Evolutionary conservation across 2,888 invertebrate genomes (phyloP).

Genomic region (Leucophenga montana): DNA sequence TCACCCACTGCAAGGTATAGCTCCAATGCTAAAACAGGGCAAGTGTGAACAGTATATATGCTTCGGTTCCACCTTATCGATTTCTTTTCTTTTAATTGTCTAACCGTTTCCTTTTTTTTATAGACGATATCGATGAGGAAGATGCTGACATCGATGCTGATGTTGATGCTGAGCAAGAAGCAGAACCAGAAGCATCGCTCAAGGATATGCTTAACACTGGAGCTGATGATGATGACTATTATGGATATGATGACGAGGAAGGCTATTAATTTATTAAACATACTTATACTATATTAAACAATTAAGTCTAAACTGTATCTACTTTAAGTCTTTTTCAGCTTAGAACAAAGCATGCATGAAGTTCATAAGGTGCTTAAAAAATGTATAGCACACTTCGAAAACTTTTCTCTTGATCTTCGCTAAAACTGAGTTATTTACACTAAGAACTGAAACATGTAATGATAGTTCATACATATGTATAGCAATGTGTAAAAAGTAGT

Average conservation of each 20-base stretch:
- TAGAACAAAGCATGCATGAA: constrained; percentile 21
- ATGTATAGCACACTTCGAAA: no score
- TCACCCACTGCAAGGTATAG: no score
- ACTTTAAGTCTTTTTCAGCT: constrained; percentile 25
- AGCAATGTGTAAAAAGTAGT: no score
- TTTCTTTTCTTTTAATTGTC: neutral
- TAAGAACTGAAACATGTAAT: no score
- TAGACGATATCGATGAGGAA: constrained; percentile 68
- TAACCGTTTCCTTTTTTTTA: constrained; percentile 5
- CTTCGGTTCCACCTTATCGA: no score
- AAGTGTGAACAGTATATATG: no score
- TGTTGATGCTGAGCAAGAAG: constrained; percentile 72
- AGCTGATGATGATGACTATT: constrained; percentile 79
- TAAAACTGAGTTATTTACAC: no score
- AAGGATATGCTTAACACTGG: constrained; percentile 78
- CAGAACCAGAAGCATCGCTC: constrained; percentile 74
- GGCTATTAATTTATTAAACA: constrained; percentile 69
- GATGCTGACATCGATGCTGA: constrained; percentile 68
- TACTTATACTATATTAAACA: neutral
- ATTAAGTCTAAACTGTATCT: constrained; percentile 34
- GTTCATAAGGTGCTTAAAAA: no score
- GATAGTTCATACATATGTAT: no score
- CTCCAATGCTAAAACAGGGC: no score
- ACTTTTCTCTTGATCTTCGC: no score
- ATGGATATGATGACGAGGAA: constrained; percentile 82